A percentile compares a stretch with the other conserved stretches of the same genome.
These are phyloP conservation scores for Hydractinia echinata DNA, from an alignment of 30 jellyfish, hydroid and myxozoan species.

Conservation along the genomic window DNA sequence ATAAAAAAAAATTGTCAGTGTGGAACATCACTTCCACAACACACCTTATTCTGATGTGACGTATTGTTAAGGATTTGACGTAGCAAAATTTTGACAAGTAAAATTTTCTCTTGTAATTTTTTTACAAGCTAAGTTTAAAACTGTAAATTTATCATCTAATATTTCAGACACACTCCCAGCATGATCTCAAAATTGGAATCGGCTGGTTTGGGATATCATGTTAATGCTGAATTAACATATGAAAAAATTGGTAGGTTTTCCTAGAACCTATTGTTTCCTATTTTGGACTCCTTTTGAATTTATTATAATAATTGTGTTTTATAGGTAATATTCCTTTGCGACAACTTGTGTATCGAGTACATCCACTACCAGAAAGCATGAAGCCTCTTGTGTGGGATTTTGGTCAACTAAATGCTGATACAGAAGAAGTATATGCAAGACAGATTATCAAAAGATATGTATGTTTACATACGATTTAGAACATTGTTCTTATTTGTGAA, in stretches of 20 bases:
- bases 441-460: constrained; percentile 56
- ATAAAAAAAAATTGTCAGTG: too few relatives aligned
- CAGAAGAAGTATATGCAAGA: constrained; percentile 50
- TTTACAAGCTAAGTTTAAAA: not conserved
- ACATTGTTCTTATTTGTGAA: too few relatives aligned
- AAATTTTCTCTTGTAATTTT: too few relatives aligned
- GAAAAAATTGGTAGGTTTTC: constrained; percentile 48
- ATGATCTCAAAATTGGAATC: constrained; percentile 53
- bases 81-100: too few relatives aligned
- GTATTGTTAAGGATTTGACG: too few relatives aligned
- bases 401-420: constrained; percentile 48
- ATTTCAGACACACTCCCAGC: constrained; percentile 42
- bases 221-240: constrained; percentile 37
- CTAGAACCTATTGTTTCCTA: not conserved
- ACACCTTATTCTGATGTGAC: too few relatives aligned
- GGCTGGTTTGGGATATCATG: constrained; percentile 66
- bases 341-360: constrained; percentile 63
- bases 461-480: not conserved
- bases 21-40: too few relatives aligned
- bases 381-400: constrained; percentile 75
- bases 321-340: constrained; percentile 62
- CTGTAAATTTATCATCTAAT: not conserved
- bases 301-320: not conserved
- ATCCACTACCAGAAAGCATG: constrained; percentile 59
- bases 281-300: not conserved